These are phyloP conservation scores for Dryoscopus gambensis DNA, from an alignment of 2,113 vertebrate species.

Conservation along the genomic window DNA sequence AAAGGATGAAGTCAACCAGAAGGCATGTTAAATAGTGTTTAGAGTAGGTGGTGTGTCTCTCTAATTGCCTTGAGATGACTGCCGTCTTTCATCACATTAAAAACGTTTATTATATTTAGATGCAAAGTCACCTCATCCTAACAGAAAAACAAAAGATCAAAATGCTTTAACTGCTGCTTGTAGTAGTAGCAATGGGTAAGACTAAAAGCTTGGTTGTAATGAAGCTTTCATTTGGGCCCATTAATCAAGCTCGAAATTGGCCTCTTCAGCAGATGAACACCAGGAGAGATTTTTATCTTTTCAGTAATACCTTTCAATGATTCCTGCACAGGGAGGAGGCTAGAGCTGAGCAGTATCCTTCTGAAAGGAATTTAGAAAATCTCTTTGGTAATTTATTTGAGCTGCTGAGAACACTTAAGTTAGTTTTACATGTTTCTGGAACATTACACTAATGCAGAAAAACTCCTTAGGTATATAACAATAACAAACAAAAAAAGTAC, in stretches of 20 bases:
- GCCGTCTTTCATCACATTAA: background rate
- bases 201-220: background rate
- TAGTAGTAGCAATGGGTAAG: background rate
- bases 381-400: background rate
- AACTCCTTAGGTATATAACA: background rate
- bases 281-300: background rate
- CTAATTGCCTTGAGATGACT: background rate
- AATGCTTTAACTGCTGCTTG: background rate
- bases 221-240: background rate
- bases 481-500: background rate
- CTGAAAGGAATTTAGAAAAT: slow-evolving; percentile 37
- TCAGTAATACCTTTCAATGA: background rate
- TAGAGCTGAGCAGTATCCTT: background rate
- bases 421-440: background rate
- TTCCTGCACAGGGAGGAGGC: background rate
- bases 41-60: background rate
- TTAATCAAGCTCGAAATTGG: background rate
- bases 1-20: background rate
- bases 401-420: background rate
- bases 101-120: background rate
- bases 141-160: background rate
- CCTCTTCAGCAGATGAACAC: background rate
- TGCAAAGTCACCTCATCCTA: background rate
- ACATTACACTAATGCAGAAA: background rate
- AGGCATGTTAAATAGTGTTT: background rate